Conservation (phyloP, 2,888 invertebrate species). For the Pteria penguin region DNA sequence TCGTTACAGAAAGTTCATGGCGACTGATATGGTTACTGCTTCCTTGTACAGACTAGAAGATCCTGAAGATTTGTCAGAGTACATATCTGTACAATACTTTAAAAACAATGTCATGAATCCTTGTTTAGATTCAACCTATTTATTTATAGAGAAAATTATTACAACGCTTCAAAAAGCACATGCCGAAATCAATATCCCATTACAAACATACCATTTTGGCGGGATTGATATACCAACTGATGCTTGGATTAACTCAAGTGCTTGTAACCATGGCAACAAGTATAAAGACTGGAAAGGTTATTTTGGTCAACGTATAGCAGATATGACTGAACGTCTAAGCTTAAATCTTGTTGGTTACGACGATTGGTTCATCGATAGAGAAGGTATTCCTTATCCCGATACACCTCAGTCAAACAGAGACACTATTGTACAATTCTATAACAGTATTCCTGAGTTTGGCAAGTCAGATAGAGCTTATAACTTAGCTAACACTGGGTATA, state of each 20-base stretch:
- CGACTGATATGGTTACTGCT: slow-evolving; percentile 35
- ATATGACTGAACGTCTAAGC: slow-evolving; percentile 47
- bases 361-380: slow-evolving; percentile 53
- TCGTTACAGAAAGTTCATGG: slow-evolving; percentile 42
- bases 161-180: slow-evolving; percentile 46
- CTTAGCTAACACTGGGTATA: slow-evolving; percentile 73
- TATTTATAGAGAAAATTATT: slow-evolving; percentile 49
- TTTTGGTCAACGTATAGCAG: slow-evolving; percentile 22
- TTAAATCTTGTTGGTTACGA: slow-evolving; percentile 56
- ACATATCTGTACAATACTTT: slow-evolving; percentile 58
- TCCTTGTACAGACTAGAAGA: slow-evolving; percentile 48
- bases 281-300: not conserved
- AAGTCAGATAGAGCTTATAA: slow-evolving; percentile 60
- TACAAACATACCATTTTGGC: slow-evolving; percentile 57
- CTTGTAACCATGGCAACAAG: slow-evolving; percentile 48
- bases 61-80: slow-evolving; percentile 44
- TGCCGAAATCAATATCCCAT: slow-evolving; percentile 47
- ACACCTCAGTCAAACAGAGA: slow-evolving; percentile 38
- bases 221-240: slow-evolving; percentile 25
- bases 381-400: slow-evolving; percentile 41
- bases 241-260: slow-evolving; percentile 11
- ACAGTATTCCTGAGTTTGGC: slow-evolving; percentile 68
- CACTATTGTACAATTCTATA: slow-evolving; percentile 70
- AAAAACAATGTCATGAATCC: slow-evolving; percentile 65
- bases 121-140: slow-evolving; percentile 57